phyloP scores from a whole-genome alignment of 2,797 vertebrate species.

The Coregonus ussuriensis region DNA sequence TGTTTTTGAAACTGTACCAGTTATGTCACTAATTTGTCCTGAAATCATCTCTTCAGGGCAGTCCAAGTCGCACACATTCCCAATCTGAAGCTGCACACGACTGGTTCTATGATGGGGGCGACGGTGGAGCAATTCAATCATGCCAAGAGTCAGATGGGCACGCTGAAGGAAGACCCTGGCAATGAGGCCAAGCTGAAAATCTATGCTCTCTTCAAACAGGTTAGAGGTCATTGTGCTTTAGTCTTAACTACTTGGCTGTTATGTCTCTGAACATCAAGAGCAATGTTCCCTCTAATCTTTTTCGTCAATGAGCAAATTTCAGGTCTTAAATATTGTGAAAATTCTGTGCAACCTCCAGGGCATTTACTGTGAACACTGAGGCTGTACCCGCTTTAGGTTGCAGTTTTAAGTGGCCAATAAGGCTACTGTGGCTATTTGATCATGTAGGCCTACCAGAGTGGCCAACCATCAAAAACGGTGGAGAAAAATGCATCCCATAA shows the following conservation, averaged over 20 bases:
- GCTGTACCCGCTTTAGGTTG: no score
- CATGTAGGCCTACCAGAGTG: no score
- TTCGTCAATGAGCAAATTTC: no score
- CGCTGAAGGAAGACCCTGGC: slow-evolving; percentile 86
- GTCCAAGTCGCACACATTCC: slow-evolving; percentile 42
- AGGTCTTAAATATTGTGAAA: no score
- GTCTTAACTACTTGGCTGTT: background rate
- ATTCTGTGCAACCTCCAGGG: no score
- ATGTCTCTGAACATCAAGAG: background rate
- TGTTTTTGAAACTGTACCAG: background rate
- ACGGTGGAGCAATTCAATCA: slow-evolving; percentile 84
- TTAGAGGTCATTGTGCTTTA: slow-evolving; percentile 39
- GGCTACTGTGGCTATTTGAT: no score
- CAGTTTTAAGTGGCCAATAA: no score
- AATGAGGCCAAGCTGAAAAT: slow-evolving; percentile 88
- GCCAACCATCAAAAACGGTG: no score
- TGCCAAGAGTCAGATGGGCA: slow-evolving; percentile 78
- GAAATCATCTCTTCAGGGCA: slow-evolving; percentile 31
- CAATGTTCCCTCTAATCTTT: background rate
- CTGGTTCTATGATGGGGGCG: slow-evolving; percentile 67
- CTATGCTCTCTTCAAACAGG: slow-evolving; percentile 95
- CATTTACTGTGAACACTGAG: no score
- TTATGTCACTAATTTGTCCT: background rate
- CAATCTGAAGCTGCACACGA: slow-evolving; percentile 65
- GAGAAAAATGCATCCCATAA: no score